A percentile compares a stretch with the other conserved stretches of the same genome.
phyloP scores from a whole-genome alignment of 2,113 vertebrate genomes.

The Hirundichthys speculiger region DNA sequence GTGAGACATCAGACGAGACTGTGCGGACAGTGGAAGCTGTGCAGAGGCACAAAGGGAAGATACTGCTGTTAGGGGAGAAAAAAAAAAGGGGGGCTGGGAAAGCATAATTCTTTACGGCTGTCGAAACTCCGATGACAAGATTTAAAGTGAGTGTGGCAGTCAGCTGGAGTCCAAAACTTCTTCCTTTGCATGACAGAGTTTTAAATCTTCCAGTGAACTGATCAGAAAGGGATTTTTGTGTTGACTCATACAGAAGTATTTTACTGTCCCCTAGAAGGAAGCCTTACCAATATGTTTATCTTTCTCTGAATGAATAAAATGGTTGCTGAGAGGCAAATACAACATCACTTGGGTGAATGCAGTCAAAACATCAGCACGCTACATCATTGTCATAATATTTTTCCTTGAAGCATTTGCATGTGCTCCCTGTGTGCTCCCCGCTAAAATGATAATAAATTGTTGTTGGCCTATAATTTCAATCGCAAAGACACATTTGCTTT shows the following conservation, averaged over 20 bases:
- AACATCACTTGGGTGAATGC: conserved; percentile 13
- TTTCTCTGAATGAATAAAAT: background rate
- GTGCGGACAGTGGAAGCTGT: conserved; percentile 23
- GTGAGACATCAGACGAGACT: conserved; percentile 75
- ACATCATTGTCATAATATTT: background rate
- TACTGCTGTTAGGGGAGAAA: background rate
- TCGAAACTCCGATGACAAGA: background rate
- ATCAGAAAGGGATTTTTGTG: conserved; percentile 43
- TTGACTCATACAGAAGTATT: conserved; percentile 26
- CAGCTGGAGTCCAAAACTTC: background rate
- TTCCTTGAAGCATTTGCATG: background rate
- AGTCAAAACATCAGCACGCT: background rate
- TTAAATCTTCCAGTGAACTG: conserved; percentile 13
- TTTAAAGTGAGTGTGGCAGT: background rate
- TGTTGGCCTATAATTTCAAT: background rate
- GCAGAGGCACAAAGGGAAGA: background rate
- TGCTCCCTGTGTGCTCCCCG: background rate
- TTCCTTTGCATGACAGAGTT: conserved; percentile 4
- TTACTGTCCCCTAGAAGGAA: conserved; percentile 34
- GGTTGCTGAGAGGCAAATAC: background rate
- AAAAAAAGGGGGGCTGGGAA: background rate
- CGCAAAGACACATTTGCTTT: background rate
- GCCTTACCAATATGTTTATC: conserved; percentile 52
- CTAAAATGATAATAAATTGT: background rate
- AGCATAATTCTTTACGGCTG: background rate